Conservation (phyloP, 2,888 invertebrate species). For the Sericinus montela region DNA sequence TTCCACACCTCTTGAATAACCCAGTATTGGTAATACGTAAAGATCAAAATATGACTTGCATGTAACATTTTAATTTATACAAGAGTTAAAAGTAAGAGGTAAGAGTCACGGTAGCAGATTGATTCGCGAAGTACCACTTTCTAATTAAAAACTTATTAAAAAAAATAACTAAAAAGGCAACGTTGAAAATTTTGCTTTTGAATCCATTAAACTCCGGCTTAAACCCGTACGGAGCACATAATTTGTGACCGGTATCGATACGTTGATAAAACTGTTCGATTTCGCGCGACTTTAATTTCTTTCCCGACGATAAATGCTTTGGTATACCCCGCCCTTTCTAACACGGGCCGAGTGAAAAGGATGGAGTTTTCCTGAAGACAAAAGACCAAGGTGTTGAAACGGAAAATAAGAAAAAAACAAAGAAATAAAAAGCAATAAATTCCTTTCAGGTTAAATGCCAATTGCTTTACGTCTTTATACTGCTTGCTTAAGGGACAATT, state of each 20-base stretch:
- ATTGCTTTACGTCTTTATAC: constrained; percentile 22
- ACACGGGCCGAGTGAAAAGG: constrained; percentile 33
- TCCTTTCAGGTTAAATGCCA: constrained; percentile 32
- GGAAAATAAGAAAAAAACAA: constrained; percentile 29
- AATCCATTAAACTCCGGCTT: constrained; percentile 27
- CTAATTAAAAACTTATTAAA: too few species aligned
- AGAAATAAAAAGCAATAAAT: constrained; percentile 30
- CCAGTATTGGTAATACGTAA: too few species aligned
- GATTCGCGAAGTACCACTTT: too few species aligned
- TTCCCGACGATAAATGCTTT: constrained; percentile 66
- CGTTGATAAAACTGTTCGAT: constrained; percentile 75
- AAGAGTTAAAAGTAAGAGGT: too few species aligned
- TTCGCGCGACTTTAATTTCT: constrained; percentile 75
- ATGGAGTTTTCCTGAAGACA: constrained; percentile 42
- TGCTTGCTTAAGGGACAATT: too few species aligned
- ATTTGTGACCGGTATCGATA: constrained; percentile 77
- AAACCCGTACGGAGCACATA: constrained; percentile 65
- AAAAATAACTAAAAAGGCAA: too few species aligned
- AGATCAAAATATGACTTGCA: too few species aligned
- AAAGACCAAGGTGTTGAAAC: constrained; percentile 60
- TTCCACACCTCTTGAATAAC: too few species aligned
- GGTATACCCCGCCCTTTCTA: constrained; percentile 42
- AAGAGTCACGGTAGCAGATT: too few species aligned
- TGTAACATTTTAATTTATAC: too few species aligned
- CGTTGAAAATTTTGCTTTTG: constrained; percentile 14